phyloP scores from a whole-genome alignment of 2,113 vertebrate species.

The Fulica atra region DNA sequence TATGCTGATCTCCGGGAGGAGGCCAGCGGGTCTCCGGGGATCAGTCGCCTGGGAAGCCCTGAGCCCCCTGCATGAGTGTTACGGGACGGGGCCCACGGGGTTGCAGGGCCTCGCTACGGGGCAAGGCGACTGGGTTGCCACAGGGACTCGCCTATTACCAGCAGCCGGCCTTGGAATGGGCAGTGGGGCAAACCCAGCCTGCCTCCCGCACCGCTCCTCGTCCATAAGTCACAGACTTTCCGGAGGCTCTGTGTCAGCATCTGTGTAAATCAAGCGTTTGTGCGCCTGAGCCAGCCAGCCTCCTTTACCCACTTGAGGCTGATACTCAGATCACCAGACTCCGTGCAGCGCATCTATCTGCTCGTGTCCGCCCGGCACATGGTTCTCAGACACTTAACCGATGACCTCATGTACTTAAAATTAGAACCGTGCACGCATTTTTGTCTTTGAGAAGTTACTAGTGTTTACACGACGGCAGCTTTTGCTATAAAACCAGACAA shows the following conservation, averaged over 20 bases:
- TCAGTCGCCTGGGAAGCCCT: too few species aligned
- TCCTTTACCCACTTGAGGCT: background rate
- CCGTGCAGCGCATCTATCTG: rapidly evolving
- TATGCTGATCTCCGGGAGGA: too few species aligned
- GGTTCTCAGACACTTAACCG: background rate
- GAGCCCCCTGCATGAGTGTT: rapidly evolving
- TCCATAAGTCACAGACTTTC: background rate
- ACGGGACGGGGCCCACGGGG: background rate
- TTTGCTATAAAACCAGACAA: background rate
- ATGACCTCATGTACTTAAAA: slow-evolving; percentile 40
- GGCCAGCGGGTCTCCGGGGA: background rate
- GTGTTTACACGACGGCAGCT: background rate
- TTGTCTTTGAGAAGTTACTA: slow-evolving; percentile 6
- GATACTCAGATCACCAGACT: background rate
- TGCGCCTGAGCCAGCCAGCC: background rate
- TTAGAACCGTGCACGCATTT: slow-evolving; percentile 2
- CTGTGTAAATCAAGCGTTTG: background rate
- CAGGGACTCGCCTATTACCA: background rate
- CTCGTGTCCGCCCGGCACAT: rapidly evolving
- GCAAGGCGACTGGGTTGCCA: background rate
- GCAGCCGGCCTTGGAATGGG: background rate
- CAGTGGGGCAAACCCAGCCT: background rate
- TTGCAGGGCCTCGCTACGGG: too few species aligned
- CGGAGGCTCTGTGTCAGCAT: background rate
- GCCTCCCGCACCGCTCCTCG: background rate